Evolutionary conservation across 2,888 invertebrate genomes (phyloP).

Genomic region (Gisinianus flammeolus): DNA sequence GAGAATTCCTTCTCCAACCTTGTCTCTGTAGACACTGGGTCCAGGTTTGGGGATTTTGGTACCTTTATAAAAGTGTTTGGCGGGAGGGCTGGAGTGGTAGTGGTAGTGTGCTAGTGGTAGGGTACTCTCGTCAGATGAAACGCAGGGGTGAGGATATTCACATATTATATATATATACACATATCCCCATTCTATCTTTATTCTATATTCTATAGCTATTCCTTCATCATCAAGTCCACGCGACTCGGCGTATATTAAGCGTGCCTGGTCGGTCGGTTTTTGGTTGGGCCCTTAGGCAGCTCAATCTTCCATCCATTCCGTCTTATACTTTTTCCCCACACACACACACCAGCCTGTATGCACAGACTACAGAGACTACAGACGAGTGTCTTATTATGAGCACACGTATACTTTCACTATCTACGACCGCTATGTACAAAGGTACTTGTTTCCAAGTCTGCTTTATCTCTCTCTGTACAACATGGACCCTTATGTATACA

Average conservation of each 20-base stretch:
- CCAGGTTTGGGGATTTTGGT: constrained; percentile 41
- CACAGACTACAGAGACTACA: not conserved
- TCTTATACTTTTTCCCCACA: constrained; percentile 17
- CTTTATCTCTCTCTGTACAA: not conserved
- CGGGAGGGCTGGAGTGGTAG: constrained; percentile 35
- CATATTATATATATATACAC: not conserved
- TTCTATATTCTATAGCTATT: too few relatives aligned
- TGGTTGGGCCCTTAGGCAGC: constrained; percentile 32
- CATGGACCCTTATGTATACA: not conserved
- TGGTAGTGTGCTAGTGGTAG: constrained; percentile 6
- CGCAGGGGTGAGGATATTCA: constrained; percentile 30
- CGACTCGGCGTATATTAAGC: constrained; percentile 53
- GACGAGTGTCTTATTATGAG: too few relatives aligned
- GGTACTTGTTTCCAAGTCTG: not conserved
- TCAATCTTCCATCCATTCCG: constrained; percentile 21
- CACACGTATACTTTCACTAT: constrained; percentile 19
- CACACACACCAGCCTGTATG: constrained; percentile 3
- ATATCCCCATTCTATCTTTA: too few relatives aligned
- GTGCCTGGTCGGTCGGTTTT: constrained; percentile 42
- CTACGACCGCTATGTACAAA: not conserved
- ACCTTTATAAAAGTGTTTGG: constrained; percentile 46
- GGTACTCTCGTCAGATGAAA: not conserved
- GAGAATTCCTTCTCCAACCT: constrained; percentile 20
- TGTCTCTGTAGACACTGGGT: constrained; percentile 33
- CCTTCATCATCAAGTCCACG: constrained; percentile 47